Percentiles rank a stretch among this genome's conserved stretches.
Conservation (phyloP, 2,113 vertebrate genomes). For the Emberiza fucata region DNA sequence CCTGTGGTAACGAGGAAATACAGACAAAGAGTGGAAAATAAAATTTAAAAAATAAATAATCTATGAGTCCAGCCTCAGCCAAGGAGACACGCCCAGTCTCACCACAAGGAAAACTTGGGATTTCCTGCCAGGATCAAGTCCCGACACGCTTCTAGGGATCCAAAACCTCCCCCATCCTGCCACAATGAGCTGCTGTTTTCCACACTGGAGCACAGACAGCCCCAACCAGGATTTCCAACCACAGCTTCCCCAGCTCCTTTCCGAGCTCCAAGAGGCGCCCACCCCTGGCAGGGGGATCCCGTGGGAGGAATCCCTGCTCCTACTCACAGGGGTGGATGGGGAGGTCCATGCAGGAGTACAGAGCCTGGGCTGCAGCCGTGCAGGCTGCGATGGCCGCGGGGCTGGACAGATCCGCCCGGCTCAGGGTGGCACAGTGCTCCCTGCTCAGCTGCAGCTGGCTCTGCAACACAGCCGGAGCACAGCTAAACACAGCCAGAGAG, state of each 20-base stretch:
- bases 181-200: not conserved
- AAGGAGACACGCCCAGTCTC: not conserved
- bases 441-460: not conserved
- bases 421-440: not conserved
- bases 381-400: not conserved
- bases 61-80: fast-evolving
- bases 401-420: constrained; percentile 21
- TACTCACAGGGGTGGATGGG: not conserved
- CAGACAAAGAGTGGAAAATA: not conserved
- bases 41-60: not conserved
- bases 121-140: not conserved
- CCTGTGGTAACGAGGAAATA: not conserved
- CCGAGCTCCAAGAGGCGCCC: not conserved
- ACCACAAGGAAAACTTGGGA: not conserved
- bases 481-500: no score
- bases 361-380: constrained; percentile 6
- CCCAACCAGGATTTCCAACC: not conserved
- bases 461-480: not conserved
- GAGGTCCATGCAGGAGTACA: constrained; percentile 7
- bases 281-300: not conserved
- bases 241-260: not conserved
- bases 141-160: not conserved
- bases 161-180: not conserved
- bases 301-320: not conserved
- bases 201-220: no score